Evolutionary conservation across 2,797 vertebrate genomes (phyloP), one percentile per base, ranked within the genome.

Genomic region (Centropyge bicolor): DNA sequence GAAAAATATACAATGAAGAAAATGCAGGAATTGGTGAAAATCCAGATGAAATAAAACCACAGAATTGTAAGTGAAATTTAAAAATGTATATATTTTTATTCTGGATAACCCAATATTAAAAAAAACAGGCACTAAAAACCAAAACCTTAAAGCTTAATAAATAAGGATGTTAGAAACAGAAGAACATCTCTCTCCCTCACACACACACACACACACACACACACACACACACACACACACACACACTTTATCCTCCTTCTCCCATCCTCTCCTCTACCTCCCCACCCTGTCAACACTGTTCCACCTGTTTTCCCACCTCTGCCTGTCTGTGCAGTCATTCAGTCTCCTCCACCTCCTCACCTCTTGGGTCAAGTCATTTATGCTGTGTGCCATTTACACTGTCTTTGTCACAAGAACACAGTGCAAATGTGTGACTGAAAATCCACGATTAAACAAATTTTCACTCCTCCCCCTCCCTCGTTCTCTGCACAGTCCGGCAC

Each of bases 291-390:
- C 22, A 41, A 14, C 61, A 70, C 54, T 0, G 5, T 13, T 82
- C 74, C 72, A 64, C 52, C 67, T 55, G 59, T 40, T 80, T 76
- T 68, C 73, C 61, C 69, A 75, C 82, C 60, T 84, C 71, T 27
- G 8, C n/a, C 54, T 69, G 49, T 22, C 52, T 59, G 46, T 27
- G 48, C 56, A 22, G 20, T 68, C 48, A 19, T 69, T 45, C 60
- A n/a, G n/a, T 31, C 27, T 31, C 43, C 54, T 68, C 55, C 63
- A n/a, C 46, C 57, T 55, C 69, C 59, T 62, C n/a, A 0, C 48
- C 43, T 49, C 61, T 70, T 2, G 6, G 55, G 35, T 74, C 14
- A 2, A 0, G 20, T 41, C 40, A 49, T 40, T 80, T 67, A 31
- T 31, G 16, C 68, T 74, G 27, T 31, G 27, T 35, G 1, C 9